Conservation (phyloP, 1,140 invertebrate species). For the Cydia fagiglandana region DNA sequence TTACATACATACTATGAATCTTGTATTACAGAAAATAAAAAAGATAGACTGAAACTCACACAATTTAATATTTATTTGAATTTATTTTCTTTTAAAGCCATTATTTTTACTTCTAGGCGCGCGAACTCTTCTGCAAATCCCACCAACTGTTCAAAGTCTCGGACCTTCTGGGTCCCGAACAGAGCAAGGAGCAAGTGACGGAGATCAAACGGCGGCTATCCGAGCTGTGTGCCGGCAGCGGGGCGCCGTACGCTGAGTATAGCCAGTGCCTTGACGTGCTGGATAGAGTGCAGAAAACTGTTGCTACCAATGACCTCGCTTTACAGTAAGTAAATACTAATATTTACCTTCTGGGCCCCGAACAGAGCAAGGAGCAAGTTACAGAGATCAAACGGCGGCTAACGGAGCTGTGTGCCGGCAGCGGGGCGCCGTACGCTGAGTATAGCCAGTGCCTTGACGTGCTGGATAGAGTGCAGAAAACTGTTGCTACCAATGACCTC, state of each 20-base stretch:
- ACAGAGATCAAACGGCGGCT: constrained; percentile 41
- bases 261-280: constrained; percentile 49
- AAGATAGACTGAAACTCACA: no score
- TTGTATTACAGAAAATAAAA: no score
- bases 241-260: constrained; percentile 56
- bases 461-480: constrained; percentile 48
- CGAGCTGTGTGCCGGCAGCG: constrained; percentile 45
- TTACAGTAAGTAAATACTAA: constrained; percentile 55
- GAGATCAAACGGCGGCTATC: constrained; percentile 42
- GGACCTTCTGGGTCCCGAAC: constrained; percentile 48
- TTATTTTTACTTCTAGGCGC: constrained; percentile 39
- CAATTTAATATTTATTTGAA: no score
- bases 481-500: constrained; percentile 45
- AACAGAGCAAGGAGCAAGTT: constrained; percentile 48
- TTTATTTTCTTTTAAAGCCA: neutral
- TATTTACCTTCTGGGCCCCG: constrained; percentile 44
- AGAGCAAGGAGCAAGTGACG: constrained; percentile 47
- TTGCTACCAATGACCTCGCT: constrained; percentile 47
- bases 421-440: constrained; percentile 55
- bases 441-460: constrained; percentile 50
- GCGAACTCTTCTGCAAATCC: constrained; percentile 61
- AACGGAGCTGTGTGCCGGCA: constrained; percentile 43
- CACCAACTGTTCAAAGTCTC: constrained; percentile 57
- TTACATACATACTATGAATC: no score
- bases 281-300: constrained; percentile 46